Evolutionary conservation across 2,888 invertebrate genomes (phyloP).

Genomic region (Leucophenga maculata): DNA sequence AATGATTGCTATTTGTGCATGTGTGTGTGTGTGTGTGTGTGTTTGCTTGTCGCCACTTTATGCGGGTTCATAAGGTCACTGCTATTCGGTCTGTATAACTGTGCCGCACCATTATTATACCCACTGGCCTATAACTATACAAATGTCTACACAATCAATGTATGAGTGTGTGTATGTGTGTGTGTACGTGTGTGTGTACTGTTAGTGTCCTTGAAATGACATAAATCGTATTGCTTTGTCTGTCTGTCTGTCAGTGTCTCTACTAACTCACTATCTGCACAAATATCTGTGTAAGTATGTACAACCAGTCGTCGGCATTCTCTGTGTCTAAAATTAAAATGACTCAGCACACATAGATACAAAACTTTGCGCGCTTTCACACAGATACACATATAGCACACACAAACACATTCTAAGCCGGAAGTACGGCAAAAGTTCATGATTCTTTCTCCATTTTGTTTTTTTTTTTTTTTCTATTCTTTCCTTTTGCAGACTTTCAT

Average conservation of each 20-base stretch:
- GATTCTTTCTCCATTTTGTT: conserved; percentile 33
- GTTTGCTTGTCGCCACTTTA: not conserved
- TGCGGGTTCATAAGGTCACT: conserved; percentile 22
- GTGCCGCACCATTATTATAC: not conserved
- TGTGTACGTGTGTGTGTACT: conserved; percentile 13
- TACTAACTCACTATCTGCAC: not conserved
- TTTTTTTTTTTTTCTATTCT: conserved; percentile 28
- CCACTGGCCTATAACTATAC: not conserved
- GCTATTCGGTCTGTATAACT: not conserved
- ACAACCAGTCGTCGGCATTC: not conserved
- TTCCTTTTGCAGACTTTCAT: conserved; percentile 10
- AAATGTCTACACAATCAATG: not conserved
- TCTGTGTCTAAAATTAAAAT: conserved; percentile 54
- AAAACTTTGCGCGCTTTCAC: conserved; percentile 37
- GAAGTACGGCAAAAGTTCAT: conserved; percentile 32
- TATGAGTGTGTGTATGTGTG: conserved; percentile 15
- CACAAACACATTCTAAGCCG: not conserved
- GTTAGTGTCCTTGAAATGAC: conserved; percentile 54
- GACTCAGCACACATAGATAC: conserved; percentile 53
- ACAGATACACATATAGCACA: conserved; percentile 20
- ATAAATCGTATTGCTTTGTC: conserved; percentile 41
- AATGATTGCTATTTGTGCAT: conserved; percentile 14
- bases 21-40: conserved; percentile 14
- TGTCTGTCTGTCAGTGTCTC: not conserved
- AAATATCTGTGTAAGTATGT: not conserved